Evolutionary conservation across 2,113 vertebrate genomes (phyloP), one percentile per base, ranked within the genome.

Genomic region (Jaculus jaculus): DNA sequence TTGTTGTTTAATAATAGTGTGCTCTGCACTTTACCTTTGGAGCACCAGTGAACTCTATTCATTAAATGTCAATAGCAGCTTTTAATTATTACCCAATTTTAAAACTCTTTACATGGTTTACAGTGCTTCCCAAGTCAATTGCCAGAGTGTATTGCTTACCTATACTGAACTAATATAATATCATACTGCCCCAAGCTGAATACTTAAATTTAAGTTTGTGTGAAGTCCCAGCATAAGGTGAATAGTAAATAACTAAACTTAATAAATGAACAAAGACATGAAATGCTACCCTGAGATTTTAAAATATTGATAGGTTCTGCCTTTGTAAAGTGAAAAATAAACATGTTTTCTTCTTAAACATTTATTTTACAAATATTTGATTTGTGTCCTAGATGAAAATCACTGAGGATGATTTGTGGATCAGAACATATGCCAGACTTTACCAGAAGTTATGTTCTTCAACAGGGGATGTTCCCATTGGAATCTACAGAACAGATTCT

Each of bases 381-480:
- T 95, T 24, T 91, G 54, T 92, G 37, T 96, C 96, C 68, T 88
- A 99, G 99, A 99, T 99, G 99, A 99, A 98, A 97, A 98, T 99
- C 87, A 99, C 98, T 1, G 99, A 99, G 92, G 99, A 99, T 75
- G 99, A 99, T 95, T 96, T 99, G 7, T 99, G 99, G 99, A 99
- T 99, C 90, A 97, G 99, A 65, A 99, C 99, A 0, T 99, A 99
- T 23, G 99, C 99, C 80, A 98, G 99, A 95, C 98, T 99, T 60
- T 99, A 99, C 93, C 99, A 99, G 98, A 99, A 99, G 96, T 98
- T 99, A 87, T 99, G 99, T 92, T 99, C 99, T 61, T 99, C 99
- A 15, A 99, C 98, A 61, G 99, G 99, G 11, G 99, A 99, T 96
- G 99, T 99, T 95, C 99, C 99, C 7, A 99, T 99, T 65, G 99